These are phyloP conservation scores for Ahaetulla prasina DNA, from an alignment of 2,113 vertebrate species.

Conservation along the genomic window DNA sequence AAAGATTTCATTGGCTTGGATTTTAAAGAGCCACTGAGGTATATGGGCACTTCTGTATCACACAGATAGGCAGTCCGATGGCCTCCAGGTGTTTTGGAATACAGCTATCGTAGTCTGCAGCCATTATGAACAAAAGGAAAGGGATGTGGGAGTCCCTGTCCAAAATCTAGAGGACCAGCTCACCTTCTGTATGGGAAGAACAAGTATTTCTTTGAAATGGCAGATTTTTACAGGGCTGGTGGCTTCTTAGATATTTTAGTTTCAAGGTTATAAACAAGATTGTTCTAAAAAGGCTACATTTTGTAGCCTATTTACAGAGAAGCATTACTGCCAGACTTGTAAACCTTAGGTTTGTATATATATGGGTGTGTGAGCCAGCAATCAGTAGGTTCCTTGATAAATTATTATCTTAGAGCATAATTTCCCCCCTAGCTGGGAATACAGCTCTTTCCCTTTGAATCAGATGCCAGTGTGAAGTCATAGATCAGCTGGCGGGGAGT, in stretches of 20 bases:
- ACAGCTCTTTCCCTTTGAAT: conserved; percentile 48
- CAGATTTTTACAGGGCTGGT: not conserved
- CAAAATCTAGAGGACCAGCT: not conserved
- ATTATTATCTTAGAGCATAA: conserved; percentile 31
- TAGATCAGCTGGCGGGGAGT: conserved; percentile 58
- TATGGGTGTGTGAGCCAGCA: not conserved
- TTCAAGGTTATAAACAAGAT: not conserved
- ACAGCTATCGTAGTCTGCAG: not conserved
- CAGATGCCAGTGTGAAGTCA: conserved; percentile 56
- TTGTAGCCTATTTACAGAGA: not conserved
- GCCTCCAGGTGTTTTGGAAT: not conserved
- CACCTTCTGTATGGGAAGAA: not conserved
- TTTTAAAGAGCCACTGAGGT: not conserved
- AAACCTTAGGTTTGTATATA: not conserved
- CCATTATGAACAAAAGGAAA: not conserved
- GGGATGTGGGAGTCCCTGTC: not conserved
- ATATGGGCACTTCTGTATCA: not conserved
- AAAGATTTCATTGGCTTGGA: not conserved
- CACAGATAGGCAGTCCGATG: not conserved
- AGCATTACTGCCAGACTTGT: not conserved
- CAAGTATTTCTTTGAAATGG: not conserved
- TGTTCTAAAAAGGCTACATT: not conserved
- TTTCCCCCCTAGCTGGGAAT: conserved; percentile 47
- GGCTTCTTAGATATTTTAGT: not conserved
- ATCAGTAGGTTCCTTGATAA: conserved; percentile 11